Base-by-base conservation (phyloP, 2,797 vertebrate species). In the Neoniphon sammara region DNA sequence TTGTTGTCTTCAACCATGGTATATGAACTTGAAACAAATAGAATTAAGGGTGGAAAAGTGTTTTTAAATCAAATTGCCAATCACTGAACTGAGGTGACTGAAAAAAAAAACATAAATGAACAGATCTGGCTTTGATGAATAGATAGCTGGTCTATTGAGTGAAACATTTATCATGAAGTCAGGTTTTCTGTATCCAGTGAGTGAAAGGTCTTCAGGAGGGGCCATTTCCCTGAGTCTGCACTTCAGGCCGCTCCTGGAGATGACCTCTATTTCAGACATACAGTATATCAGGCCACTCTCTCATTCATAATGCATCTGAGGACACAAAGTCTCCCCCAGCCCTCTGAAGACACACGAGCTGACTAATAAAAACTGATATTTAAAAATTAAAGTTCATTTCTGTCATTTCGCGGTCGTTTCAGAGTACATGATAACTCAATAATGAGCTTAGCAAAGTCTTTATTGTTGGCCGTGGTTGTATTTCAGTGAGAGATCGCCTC, bases 331-430 rank as follows among this genome's bases (percentile, higher is more conserved):
- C 72, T 60, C 71, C 47, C 30, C 25, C 46, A 50, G 71, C 59
- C 73, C 76, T 44, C 63, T 47, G 53, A 60, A 82, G 81, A 90
- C 77, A 68, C 71, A 86, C 2, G 31, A 74, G 75, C 66, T 20
- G 72, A 70, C 78, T 81, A 85, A 85, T 87, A 86, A 83, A 85
- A 86, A 76, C 56, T 71, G 86, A 89, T 88, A 81, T 84, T 84
- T 83, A 67, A 79, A 81, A 89, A 84, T 76, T 62, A 80, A 78
- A 65, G 78, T 66, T 83, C 47, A 79, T 79, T 63, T 67, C 66
- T 73, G 59, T 66, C 52, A 49, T 55, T 78, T 78, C 1, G 66
- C 18, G 71, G 60, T 71, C 64, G 65, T 65, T 75, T 64, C 46
- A 49, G 63, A 77, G 58, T 12, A 61, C 68, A 64, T 27, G 71